These are phyloP conservation scores for Tenthredo scrophulariae DNA, from an alignment of 2,888 invertebrate species.

Conservation along the genomic window DNA sequence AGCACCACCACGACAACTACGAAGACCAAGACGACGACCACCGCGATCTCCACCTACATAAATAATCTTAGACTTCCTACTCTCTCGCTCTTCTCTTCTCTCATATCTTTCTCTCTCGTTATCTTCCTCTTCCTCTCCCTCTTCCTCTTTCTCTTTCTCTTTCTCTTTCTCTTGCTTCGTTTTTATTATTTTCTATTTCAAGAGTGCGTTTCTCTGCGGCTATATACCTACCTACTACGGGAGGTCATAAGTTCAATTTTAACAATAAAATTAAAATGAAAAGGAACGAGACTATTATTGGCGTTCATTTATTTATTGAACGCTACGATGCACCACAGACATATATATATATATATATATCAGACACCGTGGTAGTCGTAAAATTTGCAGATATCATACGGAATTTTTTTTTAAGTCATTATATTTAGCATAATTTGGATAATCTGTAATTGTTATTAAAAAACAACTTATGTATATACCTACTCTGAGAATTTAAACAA, in stretches of 20 bases:
- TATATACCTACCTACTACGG: neutral
- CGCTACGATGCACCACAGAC: too few species aligned
- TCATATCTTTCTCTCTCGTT: neutral
- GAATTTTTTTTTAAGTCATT: too few species aligned
- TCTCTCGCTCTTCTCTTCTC: slow-evolving; percentile 39
- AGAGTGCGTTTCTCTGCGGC: neutral
- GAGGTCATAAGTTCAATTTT: slow-evolving; percentile 13
- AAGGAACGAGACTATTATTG: neutral
- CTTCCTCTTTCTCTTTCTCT: slow-evolving; percentile 15
- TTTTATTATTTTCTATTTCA: slow-evolving; percentile 3
- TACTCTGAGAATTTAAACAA: neutral
- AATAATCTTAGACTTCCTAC: slow-evolving; percentile 46
- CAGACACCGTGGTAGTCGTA: too few species aligned
- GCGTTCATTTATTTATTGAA: neutral
- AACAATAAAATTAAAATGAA: slow-evolving; percentile 17
- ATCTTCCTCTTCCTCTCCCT: too few species aligned
- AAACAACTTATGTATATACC: too few species aligned
- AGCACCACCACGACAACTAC: slow-evolving; percentile 20
- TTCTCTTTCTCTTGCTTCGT: slow-evolving; percentile 18
- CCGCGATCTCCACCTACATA: slow-evolving; percentile 36
- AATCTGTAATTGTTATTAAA: too few species aligned
- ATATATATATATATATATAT: too few species aligned
- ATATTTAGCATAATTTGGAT: too few species aligned
- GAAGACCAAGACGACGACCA: slow-evolving; percentile 29
- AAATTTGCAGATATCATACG: too few species aligned